These are phyloP conservation scores for Cairina moschata DNA, from an alignment of 2,113 vertebrate species.

Conservation along the genomic window DNA sequence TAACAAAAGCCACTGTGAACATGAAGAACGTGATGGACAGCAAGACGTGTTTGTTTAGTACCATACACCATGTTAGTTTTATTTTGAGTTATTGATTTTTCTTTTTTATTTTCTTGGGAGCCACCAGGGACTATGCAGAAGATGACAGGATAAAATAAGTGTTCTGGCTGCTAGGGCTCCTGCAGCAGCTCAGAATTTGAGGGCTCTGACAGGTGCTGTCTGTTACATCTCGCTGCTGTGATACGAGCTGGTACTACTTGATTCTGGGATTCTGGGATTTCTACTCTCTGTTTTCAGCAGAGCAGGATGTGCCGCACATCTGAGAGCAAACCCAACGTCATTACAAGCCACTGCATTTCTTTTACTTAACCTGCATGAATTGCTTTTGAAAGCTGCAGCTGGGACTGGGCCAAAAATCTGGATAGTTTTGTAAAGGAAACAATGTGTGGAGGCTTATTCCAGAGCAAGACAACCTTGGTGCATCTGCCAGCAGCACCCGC, in stretches of 20 bases:
- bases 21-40: neutral
- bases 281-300: neutral
- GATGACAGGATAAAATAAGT: neutral
- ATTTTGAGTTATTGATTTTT: neutral
- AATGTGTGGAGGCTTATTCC: neutral
- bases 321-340: neutral
- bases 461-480: neutral
- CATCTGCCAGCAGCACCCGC: neutral
- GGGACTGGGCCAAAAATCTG: neutral
- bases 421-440: neutral
- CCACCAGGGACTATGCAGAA: neutral
- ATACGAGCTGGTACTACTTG: neutral
- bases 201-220: neutral
- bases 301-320: neutral
- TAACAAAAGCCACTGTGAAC: neutral
- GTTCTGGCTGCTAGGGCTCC: neutral
- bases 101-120: neutral
- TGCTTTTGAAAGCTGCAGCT: neutral
- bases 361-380: neutral
- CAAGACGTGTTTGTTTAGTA: neutral
- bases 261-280: no score
- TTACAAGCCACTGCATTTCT: neutral
- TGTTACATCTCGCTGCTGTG: neutral
- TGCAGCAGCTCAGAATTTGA: neutral
- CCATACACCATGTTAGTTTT: neutral